Evolutionary conservation across 1,140 invertebrate species (phyloP), one percentile per base, ranked within the genome.

Genomic region (Ceratoteleas bidentatus): DNA sequence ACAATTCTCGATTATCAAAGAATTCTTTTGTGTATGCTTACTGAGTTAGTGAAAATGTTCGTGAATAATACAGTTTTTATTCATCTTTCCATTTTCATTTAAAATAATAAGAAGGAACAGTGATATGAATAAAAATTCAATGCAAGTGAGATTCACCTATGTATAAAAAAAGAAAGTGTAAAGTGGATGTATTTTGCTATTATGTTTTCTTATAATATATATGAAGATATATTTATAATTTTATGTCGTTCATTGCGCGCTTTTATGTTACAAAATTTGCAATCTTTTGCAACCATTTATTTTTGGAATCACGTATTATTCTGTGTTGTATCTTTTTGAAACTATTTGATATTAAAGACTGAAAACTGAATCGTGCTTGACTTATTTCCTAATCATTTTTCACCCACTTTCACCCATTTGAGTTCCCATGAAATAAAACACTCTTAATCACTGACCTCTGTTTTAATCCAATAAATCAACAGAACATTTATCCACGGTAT

Each of bases 161-260:
- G 50, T 49, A 40, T 47, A 38, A 38, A 40, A 32, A 1, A 72
- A 38, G 56, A 62, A 54, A 73, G 53, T 64, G 50, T 10, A 14
- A 40, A 13, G 13, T 73, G 13, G 43, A 64, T 56, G 52, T 73
- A 73, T 73, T 73, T 73, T 72, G 68, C 56, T 54, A 54, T 61
- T 52, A 61, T 53, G 9, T 56, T 64, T 60, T n/a, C n/a, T n/a
- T 24, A 24, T 2, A 2, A 24, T 24, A 24, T 24, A 24, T 4
- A 24, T 4, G 24, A 24, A 24, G 24, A 24, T 24, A 24, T 24
- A 24, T 24, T 24, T 24, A 24, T 24, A 24, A 24, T 24, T 24
- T 24, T 1, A 24, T 24, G 24, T 24, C 4, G 4, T 24, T 24
- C 1, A 24, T 24, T 24, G n/a, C 4, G 24, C 24, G 24, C 24